Evolutionary conservation across 1,140 invertebrate species (phyloP), one percentile per base, ranked within the genome.

Genomic region (Saccostrea glomerata): DNA sequence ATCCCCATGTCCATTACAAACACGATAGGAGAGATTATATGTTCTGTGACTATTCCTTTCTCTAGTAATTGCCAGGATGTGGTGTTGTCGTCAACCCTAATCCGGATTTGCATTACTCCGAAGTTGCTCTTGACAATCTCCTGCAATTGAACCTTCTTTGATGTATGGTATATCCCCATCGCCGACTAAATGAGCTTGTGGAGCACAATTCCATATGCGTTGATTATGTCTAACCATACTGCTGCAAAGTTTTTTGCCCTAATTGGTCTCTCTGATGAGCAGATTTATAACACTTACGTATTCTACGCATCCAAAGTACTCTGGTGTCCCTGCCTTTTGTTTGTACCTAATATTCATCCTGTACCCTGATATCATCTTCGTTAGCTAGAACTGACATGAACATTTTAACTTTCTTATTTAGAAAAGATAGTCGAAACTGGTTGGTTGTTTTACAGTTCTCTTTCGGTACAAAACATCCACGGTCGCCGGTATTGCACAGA

Each of bases 221-320:
- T 91, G 47, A 82, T 40, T 3, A 89, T n/a, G 40, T 89, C 88
- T 36, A 86, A 40, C 70, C 77, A 89, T n/a, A 86, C 85, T 25
- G 54, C 70, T 54, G 77, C 25, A 20, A 86, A 20, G 54, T 83
- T 84, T 40, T 82, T n/a, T 63, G 17, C 13, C 30, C 17, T 20
- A n/a, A 11, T 86, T 86, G 20, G 73, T 23, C 23, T 89, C 88
- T 30, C 36, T 73, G 17, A 89, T 89, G 1, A 89, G 1, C 60
- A 86, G 84, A n/a, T 30, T 83, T 7, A 56, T 17, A 15, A 47
- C 83, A 84, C 4, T 47, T 85, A 36, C 30, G 40, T 88, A 60
- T 88, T 88, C 87, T 36, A 88, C 56, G 54, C 83, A 88, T 55
- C 82, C 82, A 9, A 82, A 85, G 83, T 84, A 85, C 20, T 83